Evolutionary conservation across 2,113 vertebrate genomes (phyloP), one percentile per base, ranked within the genome.

Genomic region (Lophotis ruficrista): DNA sequence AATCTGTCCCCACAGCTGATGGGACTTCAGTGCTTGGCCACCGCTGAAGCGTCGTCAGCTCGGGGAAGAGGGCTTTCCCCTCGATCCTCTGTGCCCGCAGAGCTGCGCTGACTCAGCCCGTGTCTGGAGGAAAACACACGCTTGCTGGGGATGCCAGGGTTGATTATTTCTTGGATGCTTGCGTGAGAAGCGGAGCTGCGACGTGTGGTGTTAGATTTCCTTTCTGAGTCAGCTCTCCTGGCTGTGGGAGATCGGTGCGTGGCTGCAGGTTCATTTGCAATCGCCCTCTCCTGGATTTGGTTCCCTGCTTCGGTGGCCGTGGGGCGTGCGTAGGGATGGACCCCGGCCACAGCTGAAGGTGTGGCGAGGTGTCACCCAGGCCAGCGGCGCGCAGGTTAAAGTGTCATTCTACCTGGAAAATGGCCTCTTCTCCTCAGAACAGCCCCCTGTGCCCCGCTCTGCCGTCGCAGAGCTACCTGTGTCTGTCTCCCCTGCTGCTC

Each of bases 1-100:
- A 4, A 1, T 77, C 80, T 7, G 8, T 76, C 89, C 86, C 76
- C 25, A 8, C 83, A 91, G 83, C 92, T 94, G 83, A 37, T 92
- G 95, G 89, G 50, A 61, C 91, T 92, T 91, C 94, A 92, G 92
- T 89, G 86, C 61, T 71, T 50, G 87, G 81, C 31, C 53, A 24
- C n/a, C 83, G 20, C 95, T 91, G 80, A 91, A 68, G 57, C 92
- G 89, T 48, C 5, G 1, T 57, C 87, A 91, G 65, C 94, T 87
- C 7, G 0, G 53, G 71, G 61, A 82, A 47, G 54, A 84, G 61
- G 80, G 89, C 48, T 85, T 92, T 87, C 70, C 80, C 64, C 61
- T 91, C 24, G 0, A 1, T 91, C 72, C 83, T 60, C 51, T 31
- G 48, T 68, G 77, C 56, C 95, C 4, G 0, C 79, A 54, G 89